Base-by-base conservation (phyloP, 2,797 vertebrate species). In the Sebastes iracundus region DNA sequence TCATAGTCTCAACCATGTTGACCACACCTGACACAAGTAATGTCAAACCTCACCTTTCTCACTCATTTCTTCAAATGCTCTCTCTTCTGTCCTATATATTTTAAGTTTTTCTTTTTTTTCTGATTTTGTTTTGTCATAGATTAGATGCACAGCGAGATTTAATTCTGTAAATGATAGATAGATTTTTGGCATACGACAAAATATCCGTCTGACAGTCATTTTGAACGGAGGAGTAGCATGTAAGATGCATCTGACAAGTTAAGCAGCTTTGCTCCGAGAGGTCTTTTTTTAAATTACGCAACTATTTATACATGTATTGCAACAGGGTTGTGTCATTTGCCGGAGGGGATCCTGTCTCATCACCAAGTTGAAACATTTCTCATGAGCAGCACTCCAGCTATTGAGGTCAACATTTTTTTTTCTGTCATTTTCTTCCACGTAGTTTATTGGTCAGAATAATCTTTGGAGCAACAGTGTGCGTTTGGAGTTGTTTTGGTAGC, bases 11-110 rank as follows among this genome's bases (percentile, higher is more conserved):
- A 84, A 99, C 97, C 85, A 97, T 99, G 98, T 85, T 95, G 0
- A 94, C 97, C 0, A 93, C 97, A 0, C 96, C 97, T 3, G 98
- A 99, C 88, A 95, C 97, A 98, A 99, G 98, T 99, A 99, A 97
- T 75, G 91, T 81, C 60, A 56, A 83, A 81, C 42, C 49, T 79
- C 66, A 55, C 52, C 58, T 66, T 72, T 63, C 38, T 82, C 25
- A 14, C 13, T 28, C 0, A 38, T 81, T 70, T 75, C 78, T 69
- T 74, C 28, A 75, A 64, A 62, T 3, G 4, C 3, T 58, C 14
- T 67, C 18, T 32, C 46, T 23, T 73, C 32, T 73, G 10, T 38
- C 18, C 7, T 68, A 33, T 7, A 67, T 20, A 9, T 63, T 11
- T 49, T 60, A 27, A 53, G 13, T 46, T 27, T 59, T 42, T 42